These are phyloP conservation scores for Temnothorax curvispinosus DNA, from an alignment of 1,140 invertebrate species.

Conservation along the genomic window DNA sequence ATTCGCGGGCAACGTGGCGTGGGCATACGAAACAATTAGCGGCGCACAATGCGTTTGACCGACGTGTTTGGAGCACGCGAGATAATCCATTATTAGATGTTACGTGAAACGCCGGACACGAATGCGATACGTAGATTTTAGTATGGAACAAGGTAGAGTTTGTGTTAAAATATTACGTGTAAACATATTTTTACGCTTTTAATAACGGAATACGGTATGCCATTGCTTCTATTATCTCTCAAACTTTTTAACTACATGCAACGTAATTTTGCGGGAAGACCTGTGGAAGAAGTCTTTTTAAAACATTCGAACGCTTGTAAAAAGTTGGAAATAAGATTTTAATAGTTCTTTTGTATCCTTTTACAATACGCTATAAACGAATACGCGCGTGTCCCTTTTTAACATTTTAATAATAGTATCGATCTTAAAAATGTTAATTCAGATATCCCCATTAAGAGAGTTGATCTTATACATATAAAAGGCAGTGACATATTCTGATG, in stretches of 20 bases:
- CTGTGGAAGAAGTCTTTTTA: not conserved
- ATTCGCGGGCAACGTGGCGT: constrained; percentile 26
- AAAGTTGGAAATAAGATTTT: not conserved
- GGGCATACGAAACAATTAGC: constrained; percentile 49
- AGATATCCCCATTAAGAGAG: not conserved
- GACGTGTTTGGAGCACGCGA: constrained; percentile 48
- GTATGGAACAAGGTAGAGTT: not conserved
- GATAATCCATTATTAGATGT: constrained; percentile 32
- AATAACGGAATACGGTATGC: not conserved
- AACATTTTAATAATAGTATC: not conserved
- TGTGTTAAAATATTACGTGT: constrained; percentile 5
- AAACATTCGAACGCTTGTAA: not conserved
- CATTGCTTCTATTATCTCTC: constrained; percentile 18
- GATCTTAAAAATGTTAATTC: not conserved
- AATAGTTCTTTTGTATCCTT: not conserved
- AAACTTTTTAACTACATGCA: not conserved
- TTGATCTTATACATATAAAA: not conserved
- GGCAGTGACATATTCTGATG: not conserved
- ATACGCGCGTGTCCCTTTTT: not conserved
- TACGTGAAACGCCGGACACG: constrained; percentile 2
- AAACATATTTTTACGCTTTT: not conserved
- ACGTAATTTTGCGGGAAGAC: not conserved
- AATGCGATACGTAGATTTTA: constrained; percentile 20
- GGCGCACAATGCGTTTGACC: constrained; percentile 23
- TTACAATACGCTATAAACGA: too few species aligned